A percentile compares a stretch with the other conserved stretches of the same genome.
These are phyloP conservation scores for Apodemus agrarius DNA, from an alignment of 2,797 vertebrate genomes.

Conservation along the genomic window DNA sequence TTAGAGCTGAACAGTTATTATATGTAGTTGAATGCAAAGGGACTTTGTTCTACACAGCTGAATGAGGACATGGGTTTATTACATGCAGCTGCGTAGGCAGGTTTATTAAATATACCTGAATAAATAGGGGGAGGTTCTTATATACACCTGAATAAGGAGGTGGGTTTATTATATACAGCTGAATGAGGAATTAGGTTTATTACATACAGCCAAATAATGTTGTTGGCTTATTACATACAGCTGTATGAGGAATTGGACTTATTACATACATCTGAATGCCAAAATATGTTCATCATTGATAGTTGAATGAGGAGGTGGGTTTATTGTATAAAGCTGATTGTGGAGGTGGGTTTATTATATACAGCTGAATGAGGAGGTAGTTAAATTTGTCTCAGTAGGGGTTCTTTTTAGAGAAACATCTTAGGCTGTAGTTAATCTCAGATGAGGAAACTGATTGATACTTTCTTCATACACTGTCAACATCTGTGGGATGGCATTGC, in stretches of 20 bases:
- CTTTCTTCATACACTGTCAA: neutral
- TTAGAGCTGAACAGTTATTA: neutral
- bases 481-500: neutral
- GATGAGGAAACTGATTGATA: neutral
- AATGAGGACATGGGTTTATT: neutral
- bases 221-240: neutral
- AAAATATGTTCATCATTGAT: neutral
- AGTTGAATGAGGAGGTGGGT: neutral
- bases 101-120: neutral
- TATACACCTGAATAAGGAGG: neutral
- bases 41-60: neutral
- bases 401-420: neutral
- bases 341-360: neutral
- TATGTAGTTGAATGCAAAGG: neutral
- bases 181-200: neutral
- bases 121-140: neutral
- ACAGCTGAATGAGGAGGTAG: neutral
- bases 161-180: neutral
- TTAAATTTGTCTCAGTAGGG: neutral
- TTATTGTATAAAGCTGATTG: neutral
- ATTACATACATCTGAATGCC: neutral
- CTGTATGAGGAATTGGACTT: neutral
- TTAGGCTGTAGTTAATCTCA: neutral
- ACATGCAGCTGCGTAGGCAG: neutral
- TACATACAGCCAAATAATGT: neutral